These are phyloP conservation scores for Slavum lentiscoides DNA, from an alignment of 2,888 invertebrate genomes.

Conservation along the genomic window DNA sequence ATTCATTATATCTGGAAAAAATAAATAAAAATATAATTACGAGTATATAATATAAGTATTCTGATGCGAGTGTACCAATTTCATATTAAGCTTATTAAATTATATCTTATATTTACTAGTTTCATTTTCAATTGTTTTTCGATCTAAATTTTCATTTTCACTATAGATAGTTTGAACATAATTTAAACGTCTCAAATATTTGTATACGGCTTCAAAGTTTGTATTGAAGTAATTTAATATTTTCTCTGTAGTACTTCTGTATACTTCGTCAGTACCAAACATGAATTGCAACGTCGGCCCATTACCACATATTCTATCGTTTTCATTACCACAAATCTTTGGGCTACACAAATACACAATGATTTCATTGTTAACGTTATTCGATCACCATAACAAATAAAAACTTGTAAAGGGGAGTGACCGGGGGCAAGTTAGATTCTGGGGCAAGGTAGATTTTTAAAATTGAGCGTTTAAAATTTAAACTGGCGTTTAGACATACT, in stretches of 20 bases:
- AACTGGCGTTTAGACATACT: no score
- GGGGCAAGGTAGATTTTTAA: no score
- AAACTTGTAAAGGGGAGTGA: not conserved
- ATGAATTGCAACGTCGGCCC: slow-evolving; percentile 28
- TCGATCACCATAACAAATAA: not conserved
- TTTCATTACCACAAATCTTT: not conserved
- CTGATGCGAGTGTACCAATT: no score
- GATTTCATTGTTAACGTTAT: not conserved
- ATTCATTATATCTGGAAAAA: slow-evolving; percentile 1
- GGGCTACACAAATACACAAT: slow-evolving; percentile 15
- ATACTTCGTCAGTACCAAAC: slow-evolving; percentile 24
- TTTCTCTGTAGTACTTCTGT: not conserved
- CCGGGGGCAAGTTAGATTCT: no score
- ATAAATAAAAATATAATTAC: no score
- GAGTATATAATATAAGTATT: no score
- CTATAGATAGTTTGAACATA: slow-evolving; percentile 10
- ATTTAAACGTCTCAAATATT: slow-evolving; percentile 16
- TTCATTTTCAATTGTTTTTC: slow-evolving; percentile 14
- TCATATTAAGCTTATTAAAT: not conserved
- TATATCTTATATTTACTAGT: slow-evolving; percentile 13
- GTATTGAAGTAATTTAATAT: slow-evolving; percentile 18
- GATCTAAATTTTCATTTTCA: slow-evolving; percentile 24
- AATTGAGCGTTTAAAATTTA: no score
- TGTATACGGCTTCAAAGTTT: slow-evolving; percentile 20
- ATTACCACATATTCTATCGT: not conserved